Base-by-base conservation (phyloP, 2,797 vertebrate genomes). In the Pyrocephalus nanus region DNA sequence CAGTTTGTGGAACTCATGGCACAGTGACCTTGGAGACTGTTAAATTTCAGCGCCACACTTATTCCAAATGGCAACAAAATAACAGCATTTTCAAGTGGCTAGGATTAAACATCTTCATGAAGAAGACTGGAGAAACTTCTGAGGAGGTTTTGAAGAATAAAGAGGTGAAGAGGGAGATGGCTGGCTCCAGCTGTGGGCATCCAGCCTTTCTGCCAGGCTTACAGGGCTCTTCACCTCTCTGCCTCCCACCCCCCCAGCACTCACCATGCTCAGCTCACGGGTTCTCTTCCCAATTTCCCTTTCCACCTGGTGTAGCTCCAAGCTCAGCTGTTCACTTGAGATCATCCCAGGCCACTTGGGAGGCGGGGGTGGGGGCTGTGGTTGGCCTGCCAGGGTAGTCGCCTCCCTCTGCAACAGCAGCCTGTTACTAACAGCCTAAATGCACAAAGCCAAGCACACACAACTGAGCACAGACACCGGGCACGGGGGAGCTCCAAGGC, bases 241-340 rank as follows among this genome's bases (percentile, higher is more conserved):
- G 69, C 40, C 53, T 87, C 82, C 77, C 91, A 76, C 19, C 22
- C 54, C 50, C 30, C 25, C 36, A 29, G 88, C 62, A 96, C 98
- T 98, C 96, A 99, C 99, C 98, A 99, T 97, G 91, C 98, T 99
- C 91, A 99, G 98, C 97, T 99, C 99, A 21, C 99, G 98, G 74
- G 99, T 99, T 97, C 99, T 98, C 97, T 99, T 99, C 77, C 99
- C 99, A 7, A 99, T 99, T 98, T 99, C 99, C 93, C 98, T 98
- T 98, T 99, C 99, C 96, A 99, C 99, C 66, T 99, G 99, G 97
- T 99, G 98, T 81, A 99, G 98, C 97, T 99, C 99, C 97, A 99
- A 96, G 97, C 99, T 99, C 84, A 99, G 97, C 98, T 99, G 99
- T 85, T 99, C 99, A 94, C 99, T 99, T 97, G 99, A 99, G 93